Conservation (phyloP, 2,113 vertebrate genomes). For the Trogon surrucura region DNA sequence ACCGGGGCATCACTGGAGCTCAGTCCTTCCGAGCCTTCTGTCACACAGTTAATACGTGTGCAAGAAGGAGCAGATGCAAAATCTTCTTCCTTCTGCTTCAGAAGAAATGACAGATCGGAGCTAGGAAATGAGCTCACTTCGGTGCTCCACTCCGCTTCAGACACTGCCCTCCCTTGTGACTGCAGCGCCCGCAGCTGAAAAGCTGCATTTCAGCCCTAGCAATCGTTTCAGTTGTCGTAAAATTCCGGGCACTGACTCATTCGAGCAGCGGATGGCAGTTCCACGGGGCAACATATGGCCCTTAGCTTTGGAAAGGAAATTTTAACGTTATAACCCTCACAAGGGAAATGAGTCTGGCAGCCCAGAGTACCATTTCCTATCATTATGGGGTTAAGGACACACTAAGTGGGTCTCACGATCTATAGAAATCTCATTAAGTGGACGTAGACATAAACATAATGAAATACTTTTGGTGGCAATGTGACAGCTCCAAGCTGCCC, state of each 20-base stretch:
- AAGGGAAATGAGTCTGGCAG: constrained; percentile 33
- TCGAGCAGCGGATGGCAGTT: neutral
- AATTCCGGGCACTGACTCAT: constrained; percentile 4
- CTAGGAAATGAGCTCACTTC: constrained; percentile 42
- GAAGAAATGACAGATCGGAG: neutral
- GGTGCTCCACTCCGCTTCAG: neutral
- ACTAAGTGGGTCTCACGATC: constrained; percentile 43
- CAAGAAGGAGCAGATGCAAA: neutral
- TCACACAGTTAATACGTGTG: neutral
- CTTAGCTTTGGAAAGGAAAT: constrained; percentile 27
- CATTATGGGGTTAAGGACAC: constrained; percentile 49
- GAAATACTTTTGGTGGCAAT: constrained; percentile 44
- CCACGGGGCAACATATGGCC: constrained; percentile 18
- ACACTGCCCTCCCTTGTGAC: constrained; percentile 15
- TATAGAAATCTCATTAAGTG: constrained; percentile 56
- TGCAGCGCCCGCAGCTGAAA: neutral
- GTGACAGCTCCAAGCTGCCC: constrained; percentile 23
- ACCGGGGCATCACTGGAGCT: neutral
- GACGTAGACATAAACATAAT: constrained; percentile 23
- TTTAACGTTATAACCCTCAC: neutral
- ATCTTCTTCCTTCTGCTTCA: constrained; percentile 11
- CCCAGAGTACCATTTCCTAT: constrained; percentile 15
- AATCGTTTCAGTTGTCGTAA: constrained; percentile 15
- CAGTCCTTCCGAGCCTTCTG: neutral
- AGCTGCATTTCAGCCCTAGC: neutral